Evolutionary conservation across 1,140 invertebrate genomes (phyloP).

Genomic region (Brachystomella parvula): DNA sequence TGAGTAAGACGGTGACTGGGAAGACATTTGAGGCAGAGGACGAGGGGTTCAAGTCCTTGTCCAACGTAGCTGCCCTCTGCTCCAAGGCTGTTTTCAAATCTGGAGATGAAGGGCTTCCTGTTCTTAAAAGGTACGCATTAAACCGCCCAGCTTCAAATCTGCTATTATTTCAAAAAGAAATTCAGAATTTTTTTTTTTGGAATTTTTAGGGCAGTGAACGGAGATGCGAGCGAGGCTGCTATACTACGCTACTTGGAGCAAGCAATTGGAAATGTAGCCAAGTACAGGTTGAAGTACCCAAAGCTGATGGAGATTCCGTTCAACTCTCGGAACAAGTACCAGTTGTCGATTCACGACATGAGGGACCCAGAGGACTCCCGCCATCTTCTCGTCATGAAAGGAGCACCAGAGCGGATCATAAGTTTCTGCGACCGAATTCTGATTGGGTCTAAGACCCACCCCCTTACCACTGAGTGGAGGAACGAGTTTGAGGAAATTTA

Average conservation of each 20-base stretch:
- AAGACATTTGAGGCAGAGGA: conserved; percentile 31
- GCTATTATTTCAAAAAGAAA: not conserved
- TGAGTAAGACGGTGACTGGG: conserved; percentile 46
- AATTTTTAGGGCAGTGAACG: conserved; percentile 14
- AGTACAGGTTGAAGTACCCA: conserved; percentile 34
- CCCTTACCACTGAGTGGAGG: conserved; percentile 49
- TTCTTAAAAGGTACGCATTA: conserved; percentile 23
- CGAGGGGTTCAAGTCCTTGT: conserved; percentile 52
- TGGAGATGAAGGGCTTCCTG: conserved; percentile 49
- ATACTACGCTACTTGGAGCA: conserved; percentile 63
- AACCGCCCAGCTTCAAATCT: not conserved
- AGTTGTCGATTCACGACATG: conserved; percentile 17
- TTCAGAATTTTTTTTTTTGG: not conserved
- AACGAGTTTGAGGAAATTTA: conserved; percentile 53
- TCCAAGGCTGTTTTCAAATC: conserved; percentile 65
- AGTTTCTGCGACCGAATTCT: conserved; percentile 55
- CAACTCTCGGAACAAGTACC: conserved; percentile 44
- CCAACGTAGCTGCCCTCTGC: conserved; percentile 63
- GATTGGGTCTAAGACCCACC: conserved; percentile 48
- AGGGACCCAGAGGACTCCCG: conserved; percentile 24
- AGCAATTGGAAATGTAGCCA: conserved; percentile 35
- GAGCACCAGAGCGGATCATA: conserved; percentile 59
- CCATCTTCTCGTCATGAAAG: conserved; percentile 41
- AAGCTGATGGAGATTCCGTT: conserved; percentile 42
- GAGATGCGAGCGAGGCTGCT: conserved; percentile 40